phyloP scores from a whole-genome alignment of 2,797 vertebrate genomes.

The Babyrousa celebensis region DNA sequence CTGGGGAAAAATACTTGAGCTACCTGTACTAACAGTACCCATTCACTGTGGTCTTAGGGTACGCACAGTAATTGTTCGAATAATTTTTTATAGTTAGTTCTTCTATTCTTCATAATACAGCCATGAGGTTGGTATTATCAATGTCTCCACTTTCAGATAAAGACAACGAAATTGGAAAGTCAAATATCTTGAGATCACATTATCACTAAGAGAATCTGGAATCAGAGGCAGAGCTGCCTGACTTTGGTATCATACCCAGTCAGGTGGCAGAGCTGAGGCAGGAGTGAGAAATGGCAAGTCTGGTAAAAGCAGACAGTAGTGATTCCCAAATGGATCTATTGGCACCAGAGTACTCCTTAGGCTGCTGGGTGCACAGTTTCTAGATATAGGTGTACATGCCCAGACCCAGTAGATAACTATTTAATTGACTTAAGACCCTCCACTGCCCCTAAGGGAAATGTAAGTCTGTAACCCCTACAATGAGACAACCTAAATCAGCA shows the following conservation, averaged over 20 bases:
- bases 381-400: not conserved
- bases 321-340: not conserved
- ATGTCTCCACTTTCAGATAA: conserved; percentile 15
- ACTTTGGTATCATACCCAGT: not conserved
- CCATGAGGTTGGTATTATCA: not conserved
- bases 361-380: not conserved
- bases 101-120: not conserved
- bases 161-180: not conserved
- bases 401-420: not conserved
- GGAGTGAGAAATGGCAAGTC: not conserved
- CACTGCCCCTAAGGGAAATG: not conserved
- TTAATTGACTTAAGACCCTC: not conserved
- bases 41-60: not conserved
- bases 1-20: not conserved
- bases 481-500: not conserved
- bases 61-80: not conserved
- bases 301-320: not conserved
- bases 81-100: not conserved
- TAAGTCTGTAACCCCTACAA: not conserved
- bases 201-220: not conserved
- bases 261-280: not conserved
- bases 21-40: not conserved
- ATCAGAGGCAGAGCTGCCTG: not conserved
- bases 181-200: not conserved
- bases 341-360: not conserved